These are phyloP conservation scores for Asteroscopus sphinx DNA, from an alignment of 2,888 invertebrate species.

Conservation along the genomic window DNA sequence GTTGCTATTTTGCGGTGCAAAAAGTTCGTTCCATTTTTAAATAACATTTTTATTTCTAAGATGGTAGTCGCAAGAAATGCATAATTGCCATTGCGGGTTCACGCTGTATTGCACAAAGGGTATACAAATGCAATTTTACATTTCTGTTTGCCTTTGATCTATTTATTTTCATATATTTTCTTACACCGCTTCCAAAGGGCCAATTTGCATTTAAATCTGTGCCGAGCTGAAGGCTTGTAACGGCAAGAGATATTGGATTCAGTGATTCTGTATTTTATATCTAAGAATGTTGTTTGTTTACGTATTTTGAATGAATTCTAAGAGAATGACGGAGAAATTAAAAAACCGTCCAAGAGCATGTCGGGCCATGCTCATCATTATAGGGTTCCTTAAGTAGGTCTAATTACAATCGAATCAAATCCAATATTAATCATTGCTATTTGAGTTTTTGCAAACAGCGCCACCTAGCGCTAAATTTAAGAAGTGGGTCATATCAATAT, in stretches of 20 bases:
- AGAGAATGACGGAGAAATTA: too few relatives aligned
- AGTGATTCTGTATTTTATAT: constrained; percentile 27
- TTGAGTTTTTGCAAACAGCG: too few relatives aligned
- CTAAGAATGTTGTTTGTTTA: too few relatives aligned
- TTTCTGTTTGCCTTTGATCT: constrained; percentile 30
- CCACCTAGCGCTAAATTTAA: too few relatives aligned
- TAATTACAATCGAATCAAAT: too few relatives aligned
- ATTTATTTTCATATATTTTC: constrained; percentile 49
- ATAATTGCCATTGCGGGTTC: constrained; percentile 2
- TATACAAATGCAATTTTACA: constrained; percentile 43
- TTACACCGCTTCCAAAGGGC: constrained; percentile 45
- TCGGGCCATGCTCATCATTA: too few relatives aligned
- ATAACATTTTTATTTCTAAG: constrained; percentile 16
- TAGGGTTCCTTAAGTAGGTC: too few relatives aligned
- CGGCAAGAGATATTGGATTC: constrained; percentile 42
- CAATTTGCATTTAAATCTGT: constrained; percentile 59
- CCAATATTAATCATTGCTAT: too few relatives aligned
- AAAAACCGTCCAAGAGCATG: too few relatives aligned
- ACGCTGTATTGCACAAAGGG: constrained; percentile 19
- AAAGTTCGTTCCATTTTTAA: background rate
- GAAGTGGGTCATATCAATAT: too few relatives aligned
- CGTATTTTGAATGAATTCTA: too few relatives aligned
- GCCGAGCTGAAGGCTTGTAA: constrained; percentile 13
- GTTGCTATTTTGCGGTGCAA: background rate
- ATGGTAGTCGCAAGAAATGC: background rate